Evolutionary conservation across 2,888 invertebrate species (phyloP), one percentile per base, ranked within the genome.

Genomic region (Himalopsyche tibetana): DNA sequence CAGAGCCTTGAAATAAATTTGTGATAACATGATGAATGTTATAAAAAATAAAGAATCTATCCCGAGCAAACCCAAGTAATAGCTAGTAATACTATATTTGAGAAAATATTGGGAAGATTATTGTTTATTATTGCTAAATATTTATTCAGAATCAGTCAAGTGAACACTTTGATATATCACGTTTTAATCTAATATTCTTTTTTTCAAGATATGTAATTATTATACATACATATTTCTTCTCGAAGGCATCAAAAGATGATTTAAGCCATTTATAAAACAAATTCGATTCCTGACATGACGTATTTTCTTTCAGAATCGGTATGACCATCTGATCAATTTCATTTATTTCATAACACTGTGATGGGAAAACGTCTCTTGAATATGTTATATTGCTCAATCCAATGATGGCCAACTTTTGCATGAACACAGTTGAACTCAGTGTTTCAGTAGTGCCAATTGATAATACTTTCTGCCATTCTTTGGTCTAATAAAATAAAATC

Each of bases 191-290:
- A n/a, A n/a, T n/a, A n/a, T n/a, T n/a, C n/a, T n/a, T n/a, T n/a
- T n/a, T n/a, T n/a, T n/a, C n/a, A n/a, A n/a, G n/a, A n/a, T n/a
- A n/a, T 82, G 55, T 51, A 36, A 56, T 19, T 19, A 79, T 6
- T 17, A 19, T 19, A 82, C 55, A 69, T 82, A 86, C 86, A 86
- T 84, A 86, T 86, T 79, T 17, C 51, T 84, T 86, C 8, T 86
- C 82, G 4, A 86, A 82, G 1, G 84, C 79, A 17, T 84, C 86
- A 56, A 55, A 56, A 11, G 74, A 9, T 38, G 82, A 79, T n/a
- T 19, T 63, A 17, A 86, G 84, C 84, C 84, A 79, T n/a, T 56
- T 55, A 19, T 74, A 84, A 51, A 84, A 63, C 19, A n/a, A 38
- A 51, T 63, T 81, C n/a, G 82, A 69, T 17, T 80, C 40, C 11